Evolutionary conservation across 2,888 invertebrate genomes (phyloP), one percentile per base, ranked within the genome.

Genomic region (Myathropa florea): DNA sequence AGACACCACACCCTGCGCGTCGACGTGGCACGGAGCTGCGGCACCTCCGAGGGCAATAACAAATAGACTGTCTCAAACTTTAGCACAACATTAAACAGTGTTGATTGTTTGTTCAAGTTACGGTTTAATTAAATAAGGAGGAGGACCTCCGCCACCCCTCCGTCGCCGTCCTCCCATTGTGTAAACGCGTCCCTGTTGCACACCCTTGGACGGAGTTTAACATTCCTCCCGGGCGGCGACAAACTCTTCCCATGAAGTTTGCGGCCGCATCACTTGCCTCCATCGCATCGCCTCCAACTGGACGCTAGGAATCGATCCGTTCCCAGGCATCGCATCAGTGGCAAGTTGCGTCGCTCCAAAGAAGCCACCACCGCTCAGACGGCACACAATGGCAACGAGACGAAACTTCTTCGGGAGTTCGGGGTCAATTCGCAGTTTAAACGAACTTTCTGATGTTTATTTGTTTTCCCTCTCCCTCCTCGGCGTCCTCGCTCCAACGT

Each of bases 61-160:
- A 64, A 75, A 55, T 12, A 75, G 53, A 75, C 70, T 55, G 63
- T 76, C n/a, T 72, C 81, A 71, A 80, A 84, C 75, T 84, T 70
- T 53, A 73, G 77, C 78, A 73, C 60, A 86, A 82, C 82, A 82
- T 82, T 82, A 86, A 86, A 82, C 77, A 78, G 77, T 78, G 77
- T 70, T 73, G 85, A 86, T 86, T 86, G 85, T 82, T 86, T 82
- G 77, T 78, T 82, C 82, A 78, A 82, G 82, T 86, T 86, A 82
- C 82, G 82, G 77, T 86, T 86, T 86, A 86, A 86, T 86, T 86
- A 86, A 86, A 86, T 82, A 80, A 70, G 70, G 46, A 18, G 46
- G 46, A n/a, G 4, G 46, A 18, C 60, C 68, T 28, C 63, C 68
- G 28, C 57, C 30, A 7, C 7, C 39, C 23, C 36, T 18, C 9